Base-by-base conservation (phyloP, 1,140 invertebrate genomes). In the Bombus pyrosoma region DNA sequence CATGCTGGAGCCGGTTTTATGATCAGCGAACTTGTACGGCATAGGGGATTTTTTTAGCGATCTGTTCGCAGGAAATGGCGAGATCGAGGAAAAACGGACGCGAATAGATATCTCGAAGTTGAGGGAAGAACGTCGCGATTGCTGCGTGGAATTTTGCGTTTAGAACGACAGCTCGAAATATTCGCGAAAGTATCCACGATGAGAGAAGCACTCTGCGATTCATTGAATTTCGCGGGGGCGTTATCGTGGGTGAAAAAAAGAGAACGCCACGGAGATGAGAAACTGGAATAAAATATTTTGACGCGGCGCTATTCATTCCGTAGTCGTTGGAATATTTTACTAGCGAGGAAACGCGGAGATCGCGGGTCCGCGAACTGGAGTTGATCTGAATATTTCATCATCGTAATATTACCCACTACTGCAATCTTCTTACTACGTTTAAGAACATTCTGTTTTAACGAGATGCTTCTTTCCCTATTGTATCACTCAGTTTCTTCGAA, bases 1-100 rank as follows among this genome's bases (percentile, higher is more conserved):
- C 86, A 75, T 84, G 86, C 83, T 34, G 81, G 64, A 85, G 84
- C 86, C 87, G 83, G 87, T 91, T 91, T 92, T 93, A 93, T 87
- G 89, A 88, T 64, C 87, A 53, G 59, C 64, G 73, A 79, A 90
- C 72, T 83, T 85, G 73, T 66, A 78, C 68, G 47, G 85, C 83
- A 88, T 86, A 68, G 57, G 28, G 85, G 72, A 91, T 88, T 74
- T 87, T 90, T 91, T 73, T 86, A 77, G 87, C 77, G 88, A 91
- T 91, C 32, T 64, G 47, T 73, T 82, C 85, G 41, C 12, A 39
- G 71, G 22, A 81, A 15, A 34, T 75, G 64, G 79, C 59, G 68
- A 41, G 77, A 37, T 75, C 34, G 41, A 66, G 64, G 69, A 91
- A 71, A 86, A 80, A 25, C 34, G 68, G 13, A 25, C 68, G 25